phyloP scores from a whole-genome alignment of 2,113 vertebrate genomes.

The Pardalotus punctatus region DNA sequence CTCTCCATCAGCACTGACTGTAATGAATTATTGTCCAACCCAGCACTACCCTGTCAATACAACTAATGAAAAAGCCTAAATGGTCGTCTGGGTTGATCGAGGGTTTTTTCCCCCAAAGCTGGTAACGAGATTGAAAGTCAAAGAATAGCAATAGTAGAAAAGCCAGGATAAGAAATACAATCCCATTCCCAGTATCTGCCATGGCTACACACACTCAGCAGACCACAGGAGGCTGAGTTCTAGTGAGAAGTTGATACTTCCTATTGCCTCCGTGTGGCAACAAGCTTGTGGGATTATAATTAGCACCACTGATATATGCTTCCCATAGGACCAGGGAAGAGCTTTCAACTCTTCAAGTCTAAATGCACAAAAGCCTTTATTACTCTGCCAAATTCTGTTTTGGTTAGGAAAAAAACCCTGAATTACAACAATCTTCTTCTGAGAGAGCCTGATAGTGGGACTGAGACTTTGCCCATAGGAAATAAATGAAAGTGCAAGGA shows the following conservation, averaged over 20 bases:
- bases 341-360: not conserved
- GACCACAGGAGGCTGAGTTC: not conserved
- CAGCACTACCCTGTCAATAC: not conserved
- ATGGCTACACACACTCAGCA: not conserved
- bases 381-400: not conserved
- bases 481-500: not conserved
- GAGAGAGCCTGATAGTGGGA: not conserved
- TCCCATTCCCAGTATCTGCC: not conserved
- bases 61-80: not conserved
- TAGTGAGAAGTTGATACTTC: not conserved
- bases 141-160: not conserved
- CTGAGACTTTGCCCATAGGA: not conserved
- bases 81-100: not conserved
- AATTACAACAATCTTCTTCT: not conserved
- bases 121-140: not conserved
- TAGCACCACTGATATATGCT: not conserved
- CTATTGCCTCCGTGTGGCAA: not conserved
- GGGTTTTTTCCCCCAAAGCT: not conserved
- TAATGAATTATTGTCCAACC: not conserved
- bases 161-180: not conserved
- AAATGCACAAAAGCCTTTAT: not conserved
- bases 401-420: not conserved
- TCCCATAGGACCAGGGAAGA: slow-evolving; percentile 11
- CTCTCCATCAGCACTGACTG: not conserved
- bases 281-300: not conserved